These are phyloP conservation scores for Plagiodera versicolora DNA, from an alignment of 2,888 invertebrate species.

Conservation along the genomic window DNA sequence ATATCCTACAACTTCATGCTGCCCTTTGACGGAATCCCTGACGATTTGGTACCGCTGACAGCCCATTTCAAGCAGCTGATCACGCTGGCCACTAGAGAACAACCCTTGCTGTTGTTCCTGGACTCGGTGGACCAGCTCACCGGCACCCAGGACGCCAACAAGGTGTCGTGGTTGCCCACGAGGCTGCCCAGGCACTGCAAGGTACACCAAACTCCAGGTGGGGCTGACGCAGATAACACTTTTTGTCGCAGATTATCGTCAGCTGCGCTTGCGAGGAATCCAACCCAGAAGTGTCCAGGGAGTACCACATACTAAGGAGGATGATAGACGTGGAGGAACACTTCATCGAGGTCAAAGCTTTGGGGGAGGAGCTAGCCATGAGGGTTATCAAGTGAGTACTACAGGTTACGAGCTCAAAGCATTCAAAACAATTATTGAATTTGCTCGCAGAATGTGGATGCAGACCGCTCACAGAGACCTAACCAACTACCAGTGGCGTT, in stretches of 20 bases:
- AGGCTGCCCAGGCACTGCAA: constrained; percentile 87
- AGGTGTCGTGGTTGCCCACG: constrained; percentile 95
- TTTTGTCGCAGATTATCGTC: constrained; percentile 72
- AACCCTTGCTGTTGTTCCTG: constrained; percentile 87
- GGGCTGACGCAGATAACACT: background rate
- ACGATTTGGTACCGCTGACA: constrained; percentile 92
- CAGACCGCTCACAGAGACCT: constrained; percentile 84
- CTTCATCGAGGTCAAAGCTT: constrained; percentile 84
- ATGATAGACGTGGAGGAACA: constrained; percentile 89
- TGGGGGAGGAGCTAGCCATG: constrained; percentile 93
- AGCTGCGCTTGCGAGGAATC: constrained; percentile 87
- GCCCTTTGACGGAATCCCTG: constrained; percentile 91
- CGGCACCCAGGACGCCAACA: constrained; percentile 90
- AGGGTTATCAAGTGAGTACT: constrained; percentile 73
- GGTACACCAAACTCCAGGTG: constrained; percentile 55
- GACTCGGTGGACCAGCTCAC: constrained; percentile 98
- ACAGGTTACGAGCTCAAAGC: too few relatives aligned
- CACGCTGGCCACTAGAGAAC: constrained; percentile 76
- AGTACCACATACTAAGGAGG: constrained; percentile 80
- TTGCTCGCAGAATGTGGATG: constrained; percentile 81
- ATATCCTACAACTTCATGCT: constrained; percentile 90
- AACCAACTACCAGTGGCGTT: constrained; percentile 90
- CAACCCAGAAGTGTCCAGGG: constrained; percentile 83
- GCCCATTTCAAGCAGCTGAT: constrained; percentile 94
- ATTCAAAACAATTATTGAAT: background rate